Evolutionary conservation across 2,113 vertebrate genomes (phyloP).

Genomic region (Baryphthengus martii): DNA sequence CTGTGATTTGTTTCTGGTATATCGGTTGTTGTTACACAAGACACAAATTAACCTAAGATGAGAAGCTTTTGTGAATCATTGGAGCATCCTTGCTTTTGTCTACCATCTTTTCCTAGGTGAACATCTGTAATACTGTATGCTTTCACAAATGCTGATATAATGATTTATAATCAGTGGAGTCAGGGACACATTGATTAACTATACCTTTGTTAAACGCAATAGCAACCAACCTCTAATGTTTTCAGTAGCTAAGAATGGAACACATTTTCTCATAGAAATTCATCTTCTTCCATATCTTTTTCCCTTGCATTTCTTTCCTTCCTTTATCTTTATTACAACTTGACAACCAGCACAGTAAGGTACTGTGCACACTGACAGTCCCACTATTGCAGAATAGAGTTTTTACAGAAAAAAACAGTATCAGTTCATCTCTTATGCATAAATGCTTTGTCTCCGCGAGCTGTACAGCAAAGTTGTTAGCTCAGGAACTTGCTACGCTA

Average conservation of each 20-base stretch:
- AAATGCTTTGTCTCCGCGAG: slow-evolving; percentile 26
- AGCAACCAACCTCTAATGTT: not conserved
- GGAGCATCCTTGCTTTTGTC: slow-evolving; percentile 5
- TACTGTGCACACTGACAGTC: not conserved
- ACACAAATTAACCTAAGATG: not conserved
- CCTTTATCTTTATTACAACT: not conserved
- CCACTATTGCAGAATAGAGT: not conserved
- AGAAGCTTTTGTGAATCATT: slow-evolving; percentile 19
- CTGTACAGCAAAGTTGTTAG: not conserved
- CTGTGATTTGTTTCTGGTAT: not conserved
- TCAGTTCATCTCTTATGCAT: slow-evolving; percentile 24
- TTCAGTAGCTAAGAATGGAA: not conserved
- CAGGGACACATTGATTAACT: slow-evolving; percentile 5
- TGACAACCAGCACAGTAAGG: slow-evolving; percentile 15
- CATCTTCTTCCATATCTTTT: not conserved
- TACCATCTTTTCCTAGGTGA: not conserved
- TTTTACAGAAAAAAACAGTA: not conserved
- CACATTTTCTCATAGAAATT: slow-evolving; percentile 17
- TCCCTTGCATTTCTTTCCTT: not conserved
- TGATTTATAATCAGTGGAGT: not conserved
- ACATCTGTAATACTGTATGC: not conserved
- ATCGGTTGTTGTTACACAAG: not conserved
- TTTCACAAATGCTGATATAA: slow-evolving; percentile 11
- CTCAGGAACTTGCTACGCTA: not conserved
- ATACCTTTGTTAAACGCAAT: not conserved